Conservation (phyloP, 2,888 invertebrate genomes). For the Mamestra brassicae region DNA sequence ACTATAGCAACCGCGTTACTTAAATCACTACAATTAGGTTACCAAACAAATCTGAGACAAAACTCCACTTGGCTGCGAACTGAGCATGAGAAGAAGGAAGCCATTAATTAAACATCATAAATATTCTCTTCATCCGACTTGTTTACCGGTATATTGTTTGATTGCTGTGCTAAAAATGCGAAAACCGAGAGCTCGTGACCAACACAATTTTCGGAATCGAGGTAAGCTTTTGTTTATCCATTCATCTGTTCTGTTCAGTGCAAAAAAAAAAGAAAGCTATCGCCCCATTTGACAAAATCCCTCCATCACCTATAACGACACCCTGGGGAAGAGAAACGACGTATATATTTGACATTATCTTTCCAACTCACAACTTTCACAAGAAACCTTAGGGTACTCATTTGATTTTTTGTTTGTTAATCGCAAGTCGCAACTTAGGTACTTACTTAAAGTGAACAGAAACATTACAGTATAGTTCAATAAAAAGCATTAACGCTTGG, state of each 20-base stretch:
- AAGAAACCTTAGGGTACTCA: conserved; percentile 22
- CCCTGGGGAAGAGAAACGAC: conserved; percentile 30
- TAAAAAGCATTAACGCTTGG: conserved; percentile 77
- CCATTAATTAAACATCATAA: conserved; percentile 40
- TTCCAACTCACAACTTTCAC: conserved; percentile 11
- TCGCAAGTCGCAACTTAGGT: not conserved
- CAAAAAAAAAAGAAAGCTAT: conserved; percentile 20
- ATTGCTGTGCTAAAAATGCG: conserved; percentile 15
- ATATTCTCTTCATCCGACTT: conserved; percentile 57
- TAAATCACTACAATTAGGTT: conserved; percentile 77
- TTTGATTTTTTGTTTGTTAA: conserved; percentile 19
- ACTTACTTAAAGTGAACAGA: conserved; percentile 7
- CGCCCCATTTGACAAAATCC: conserved; percentile 33
- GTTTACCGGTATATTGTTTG: conserved; percentile 25
- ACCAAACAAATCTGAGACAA: conserved; percentile 73
- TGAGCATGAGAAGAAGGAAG: conserved; percentile 36
- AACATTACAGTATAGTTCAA: conserved; percentile 52
- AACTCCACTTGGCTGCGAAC: conserved; percentile 51
- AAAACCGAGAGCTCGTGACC: not conserved
- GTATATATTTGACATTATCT: conserved; percentile 24
- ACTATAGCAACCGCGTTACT: conserved; percentile 72
- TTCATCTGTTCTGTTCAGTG: conserved; percentile 12
- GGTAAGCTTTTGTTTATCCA: not conserved
- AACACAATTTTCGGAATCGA: not conserved
- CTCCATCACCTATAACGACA: conserved; percentile 38